phyloP scores from a whole-genome alignment of 1,140 invertebrate species.

The Drosophila watanabei region DNA sequence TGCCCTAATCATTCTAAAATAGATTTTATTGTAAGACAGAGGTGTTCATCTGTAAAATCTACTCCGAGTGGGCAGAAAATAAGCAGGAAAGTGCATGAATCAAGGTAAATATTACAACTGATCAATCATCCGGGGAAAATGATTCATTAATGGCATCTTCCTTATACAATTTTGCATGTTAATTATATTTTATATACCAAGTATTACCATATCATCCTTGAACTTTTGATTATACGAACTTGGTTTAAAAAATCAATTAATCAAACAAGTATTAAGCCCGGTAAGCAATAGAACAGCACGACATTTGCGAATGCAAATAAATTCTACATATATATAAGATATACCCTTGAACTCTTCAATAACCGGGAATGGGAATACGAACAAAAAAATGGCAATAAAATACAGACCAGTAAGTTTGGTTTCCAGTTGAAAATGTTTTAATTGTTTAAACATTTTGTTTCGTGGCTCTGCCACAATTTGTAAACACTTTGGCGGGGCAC shows the following conservation, averaged over 20 bases:
- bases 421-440: slow-evolving; percentile 29
- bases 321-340: not conserved
- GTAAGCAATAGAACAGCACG: slow-evolving; percentile 11
- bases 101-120: not conserved
- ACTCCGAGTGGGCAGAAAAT: not conserved
- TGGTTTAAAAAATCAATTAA: slow-evolving; percentile 6
- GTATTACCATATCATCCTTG: not conserved
- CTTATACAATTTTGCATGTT: not conserved
- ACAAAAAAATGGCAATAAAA: slow-evolving; percentile 2
- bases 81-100: not conserved
- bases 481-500: slow-evolving; percentile 59
- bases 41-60: slow-evolving; percentile 2
- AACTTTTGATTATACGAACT: not conserved
- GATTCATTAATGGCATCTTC: not conserved
- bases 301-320: slow-evolving; percentile 7
- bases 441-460: slow-evolving; percentile 60
- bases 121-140: not conserved
- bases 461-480: slow-evolving; percentile 55
- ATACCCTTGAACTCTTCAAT: slow-evolving; percentile 34
- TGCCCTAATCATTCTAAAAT: slow-evolving; percentile 7
- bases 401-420: slow-evolving; percentile 43
- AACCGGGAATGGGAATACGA: slow-evolving; percentile 1
- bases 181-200: not conserved
- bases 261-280: slow-evolving; percentile 8
- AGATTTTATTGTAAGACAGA: slow-evolving; percentile 10